Base-by-base conservation (phyloP, 2,797 vertebrate species). In the Acanthiza pusilla region DNA sequence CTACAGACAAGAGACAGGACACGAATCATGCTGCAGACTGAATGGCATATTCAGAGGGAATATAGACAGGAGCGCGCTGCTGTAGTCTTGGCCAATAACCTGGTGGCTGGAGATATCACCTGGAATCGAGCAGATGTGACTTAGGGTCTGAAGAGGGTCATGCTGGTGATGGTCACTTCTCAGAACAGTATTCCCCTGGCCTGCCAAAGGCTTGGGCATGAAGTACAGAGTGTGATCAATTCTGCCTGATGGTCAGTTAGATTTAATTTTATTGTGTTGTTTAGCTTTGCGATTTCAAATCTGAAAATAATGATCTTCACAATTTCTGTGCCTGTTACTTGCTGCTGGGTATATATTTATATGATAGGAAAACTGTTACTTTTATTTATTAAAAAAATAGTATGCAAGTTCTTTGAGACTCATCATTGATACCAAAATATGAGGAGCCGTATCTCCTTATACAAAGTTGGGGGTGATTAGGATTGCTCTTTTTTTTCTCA, bases 221-320 rank as follows among this genome's bases (percentile, higher is more conserved):
- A 66, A 22, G 9, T 78, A 40, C 1, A 2, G 53, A 61, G 6
- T 25, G 6, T 6, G 75, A 48, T 5, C 11, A 20, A 1, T 78
- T 87, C 73, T 93, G 34, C 34, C 9, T 72, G 55, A 57, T 38
- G 30, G 3, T 75, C 9, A 43, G 4, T 55, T 81, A 55, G 22
- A 36, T 88, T 60, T 91, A 40, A 26, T 73, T 72, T 75, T 62
- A 14, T 66, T 77, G 53, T 7, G 5, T 74, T 10, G 5, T 63
- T 67, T 88, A 74, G 23, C 32, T 63, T 83, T 67, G 67, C 65
- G 16, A 93, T 77, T 86, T 71, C 14, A 71, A 51, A 71, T 67
- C 16, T 42, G 66, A 88, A 61, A 83, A 58, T 42, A 65, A 75
- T 34, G n/a, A 23, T 29, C 12, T 29, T 62, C 40, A 51, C 3